A percentile compares a stretch with the other conserved stretches of the same genome.
Conservation (phyloP, 2,888 invertebrate species). For the Pocota personata region DNA sequence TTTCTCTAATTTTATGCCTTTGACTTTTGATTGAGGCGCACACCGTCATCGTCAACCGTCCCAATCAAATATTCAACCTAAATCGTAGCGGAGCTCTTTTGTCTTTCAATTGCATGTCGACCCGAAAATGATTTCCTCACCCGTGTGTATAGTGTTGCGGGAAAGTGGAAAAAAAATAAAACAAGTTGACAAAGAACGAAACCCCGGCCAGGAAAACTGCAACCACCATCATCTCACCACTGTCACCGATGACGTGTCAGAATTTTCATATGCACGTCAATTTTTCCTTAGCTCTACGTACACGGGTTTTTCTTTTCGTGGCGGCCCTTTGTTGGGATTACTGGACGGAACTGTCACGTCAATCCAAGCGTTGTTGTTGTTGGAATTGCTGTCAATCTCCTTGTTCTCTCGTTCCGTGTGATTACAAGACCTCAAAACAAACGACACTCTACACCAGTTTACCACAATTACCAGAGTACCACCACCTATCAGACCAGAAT, state of each 20-base stretch:
- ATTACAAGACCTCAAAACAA: slow-evolving; percentile 65
- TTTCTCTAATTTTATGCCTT: slow-evolving; percentile 19
- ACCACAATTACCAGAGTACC: slow-evolving; percentile 55
- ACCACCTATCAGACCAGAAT: slow-evolving; percentile 24
- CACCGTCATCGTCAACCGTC: neutral
- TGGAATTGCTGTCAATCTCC: slow-evolving; percentile 67
- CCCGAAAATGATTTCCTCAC: slow-evolving; percentile 66
- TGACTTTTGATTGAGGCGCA: slow-evolving; percentile 42
- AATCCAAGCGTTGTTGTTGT: slow-evolving; percentile 40
- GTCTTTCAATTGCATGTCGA: slow-evolving; percentile 20
- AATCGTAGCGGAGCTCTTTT: slow-evolving; percentile 38
- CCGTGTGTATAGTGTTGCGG: neutral
- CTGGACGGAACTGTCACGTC: slow-evolving; percentile 69
- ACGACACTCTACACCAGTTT: slow-evolving; percentile 60
- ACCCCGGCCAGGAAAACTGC: slow-evolving; percentile 34
- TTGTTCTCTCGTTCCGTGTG: slow-evolving; percentile 52
- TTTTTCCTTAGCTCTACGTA: slow-evolving; percentile 45
- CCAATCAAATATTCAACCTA: slow-evolving; percentile 55
- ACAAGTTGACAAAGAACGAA: slow-evolving; percentile 39
- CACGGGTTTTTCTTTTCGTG: slow-evolving; percentile 8
- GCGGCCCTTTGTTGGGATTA: slow-evolving; percentile 71
- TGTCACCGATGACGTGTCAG: slow-evolving; percentile 81
- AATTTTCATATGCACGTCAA: slow-evolving; percentile 82
- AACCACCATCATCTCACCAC: slow-evolving; percentile 46
- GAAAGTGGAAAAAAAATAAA: neutral